Evolutionary conservation across 1,140 invertebrate genomes (phyloP).

Genomic region (Drosophila micromelanica): DNA sequence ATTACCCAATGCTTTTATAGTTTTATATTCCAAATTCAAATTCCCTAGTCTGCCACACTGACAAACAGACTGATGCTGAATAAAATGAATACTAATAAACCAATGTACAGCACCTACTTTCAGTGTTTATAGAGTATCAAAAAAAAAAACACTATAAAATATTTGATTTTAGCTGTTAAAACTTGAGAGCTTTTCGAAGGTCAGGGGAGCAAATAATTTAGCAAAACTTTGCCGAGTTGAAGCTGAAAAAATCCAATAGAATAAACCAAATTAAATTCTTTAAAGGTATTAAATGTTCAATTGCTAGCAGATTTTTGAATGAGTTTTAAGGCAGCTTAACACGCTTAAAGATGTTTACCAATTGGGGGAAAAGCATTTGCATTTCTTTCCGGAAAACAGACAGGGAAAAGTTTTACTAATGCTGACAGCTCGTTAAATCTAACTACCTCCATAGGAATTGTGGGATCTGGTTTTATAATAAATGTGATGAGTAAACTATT

Average conservation of each 20-base stretch:
- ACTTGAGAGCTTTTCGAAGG: conserved; percentile 11
- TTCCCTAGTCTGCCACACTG: no score
- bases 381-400: background rate
- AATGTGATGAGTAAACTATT: no score
- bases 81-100: no score
- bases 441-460: background rate
- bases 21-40: no score
- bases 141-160: conserved; percentile 15
- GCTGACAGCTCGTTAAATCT: no score
- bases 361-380: background rate
- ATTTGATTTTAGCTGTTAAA: conserved; percentile 19
- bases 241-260: background rate
- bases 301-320: background rate
- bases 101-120: no score
- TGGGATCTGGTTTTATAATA: background rate
- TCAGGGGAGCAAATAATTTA: background rate
- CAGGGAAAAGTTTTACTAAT: no score
- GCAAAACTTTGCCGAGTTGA: background rate
- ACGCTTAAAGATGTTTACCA: background rate
- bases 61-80: no score
- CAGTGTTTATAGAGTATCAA: no score
- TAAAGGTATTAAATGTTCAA: background rate
- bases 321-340: background rate
- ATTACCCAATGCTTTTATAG: no score
- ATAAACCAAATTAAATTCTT: background rate